Evolutionary conservation across 2,113 vertebrate species (phyloP).

Genomic region (Panurus biarmicus): DNA sequence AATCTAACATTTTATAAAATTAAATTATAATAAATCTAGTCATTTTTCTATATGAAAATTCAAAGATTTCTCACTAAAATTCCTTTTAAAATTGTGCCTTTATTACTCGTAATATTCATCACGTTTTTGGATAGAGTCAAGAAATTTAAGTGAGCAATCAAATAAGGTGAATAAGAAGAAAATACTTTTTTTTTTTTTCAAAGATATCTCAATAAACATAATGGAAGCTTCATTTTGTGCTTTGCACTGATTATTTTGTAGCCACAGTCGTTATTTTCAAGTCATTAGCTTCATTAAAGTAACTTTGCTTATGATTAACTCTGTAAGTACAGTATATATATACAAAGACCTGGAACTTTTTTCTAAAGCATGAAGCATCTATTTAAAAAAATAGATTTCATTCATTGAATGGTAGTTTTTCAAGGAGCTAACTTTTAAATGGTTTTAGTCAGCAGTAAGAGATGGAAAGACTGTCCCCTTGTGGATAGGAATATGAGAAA

Average conservation of each 20-base stretch:
- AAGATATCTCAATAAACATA: neutral
- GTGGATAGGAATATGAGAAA: conserved; percentile 43
- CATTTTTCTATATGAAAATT: neutral
- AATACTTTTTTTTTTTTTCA: neutral
- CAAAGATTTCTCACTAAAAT: neutral
- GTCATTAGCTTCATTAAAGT: neutral
- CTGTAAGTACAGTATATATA: neutral
- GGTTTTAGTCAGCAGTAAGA: neutral
- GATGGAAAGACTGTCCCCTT: conserved; percentile 67
- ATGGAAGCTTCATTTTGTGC: neutral
- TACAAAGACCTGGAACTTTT: neutral
- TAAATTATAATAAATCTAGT: neutral
- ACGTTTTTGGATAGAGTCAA: neutral
- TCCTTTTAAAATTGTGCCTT: neutral
- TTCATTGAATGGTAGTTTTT: neutral
- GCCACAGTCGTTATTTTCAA: neutral
- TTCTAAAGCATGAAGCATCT: neutral
- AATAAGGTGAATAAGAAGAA: neutral
- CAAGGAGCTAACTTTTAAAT: neutral
- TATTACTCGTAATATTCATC: neutral
- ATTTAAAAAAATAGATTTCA: neutral
- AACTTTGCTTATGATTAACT: neutral
- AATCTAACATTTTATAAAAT: neutral
- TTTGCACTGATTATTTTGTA: neutral
- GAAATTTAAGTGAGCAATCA: neutral